Percentiles rank a stretch among this genome's conserved stretches.
Evolutionary conservation across 2,888 invertebrate genomes (phyloP).

Genomic region (Idaea biselata): DNA sequence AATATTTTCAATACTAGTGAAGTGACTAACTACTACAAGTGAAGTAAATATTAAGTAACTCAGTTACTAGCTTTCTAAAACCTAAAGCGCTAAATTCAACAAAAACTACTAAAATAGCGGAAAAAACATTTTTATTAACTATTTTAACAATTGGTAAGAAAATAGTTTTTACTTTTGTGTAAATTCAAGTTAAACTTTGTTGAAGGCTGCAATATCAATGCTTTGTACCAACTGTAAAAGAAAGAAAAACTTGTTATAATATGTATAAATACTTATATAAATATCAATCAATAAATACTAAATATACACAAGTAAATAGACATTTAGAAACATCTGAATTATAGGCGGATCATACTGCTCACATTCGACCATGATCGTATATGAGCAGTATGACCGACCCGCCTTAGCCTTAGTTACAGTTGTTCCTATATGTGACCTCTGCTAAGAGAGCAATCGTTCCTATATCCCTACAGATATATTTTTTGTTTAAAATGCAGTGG

Average conservation of each 20-base stretch:
- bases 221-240: conserved; percentile 86
- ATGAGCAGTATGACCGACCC: too few relatives aligned
- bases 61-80: neutral
- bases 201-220: conserved; percentile 97
- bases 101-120: neutral
- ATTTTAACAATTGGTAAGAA: conserved; percentile 13
- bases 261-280: too few relatives aligned
- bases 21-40: neutral
- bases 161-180: conserved; percentile 13
- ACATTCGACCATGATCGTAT: too few relatives aligned
- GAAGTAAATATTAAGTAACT: neutral
- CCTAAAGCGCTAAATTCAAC: neutral
- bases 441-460: too few relatives aligned
- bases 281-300: too few relatives aligned
- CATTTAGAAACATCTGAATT: too few relatives aligned
- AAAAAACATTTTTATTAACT: conserved; percentile 8
- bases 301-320: too few relatives aligned
- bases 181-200: conserved; percentile 85
- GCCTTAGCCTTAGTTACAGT: too few relatives aligned
- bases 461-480: too few relatives aligned
- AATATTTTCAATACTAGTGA: neutral
- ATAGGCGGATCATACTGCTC: too few relatives aligned
- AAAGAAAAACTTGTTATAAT: conserved; percentile 10
- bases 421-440: too few relatives aligned
- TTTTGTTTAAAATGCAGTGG: too few relatives aligned